Conservation (phyloP, 2,888 invertebrate genomes). For the Thyatira batis region DNA sequence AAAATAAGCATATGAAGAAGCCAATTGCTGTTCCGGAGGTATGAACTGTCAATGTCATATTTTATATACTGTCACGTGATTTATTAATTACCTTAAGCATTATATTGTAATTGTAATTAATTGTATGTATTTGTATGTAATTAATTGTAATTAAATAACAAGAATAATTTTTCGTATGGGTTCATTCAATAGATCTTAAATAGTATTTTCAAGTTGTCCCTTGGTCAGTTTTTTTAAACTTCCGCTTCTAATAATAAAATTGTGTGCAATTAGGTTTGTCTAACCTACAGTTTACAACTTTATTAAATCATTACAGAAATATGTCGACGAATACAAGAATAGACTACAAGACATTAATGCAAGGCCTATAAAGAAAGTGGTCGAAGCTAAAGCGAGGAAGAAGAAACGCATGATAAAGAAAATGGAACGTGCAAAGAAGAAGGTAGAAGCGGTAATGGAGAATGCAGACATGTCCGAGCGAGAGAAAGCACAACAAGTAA, state of each 20-base stretch:
- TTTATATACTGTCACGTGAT: no score
- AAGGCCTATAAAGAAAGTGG: conserved; percentile 97
- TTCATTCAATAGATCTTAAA: no score
- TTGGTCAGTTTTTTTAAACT: no score
- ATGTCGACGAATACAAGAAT: conserved; percentile 93
- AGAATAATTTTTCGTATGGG: no score
- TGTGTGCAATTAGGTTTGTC: no score
- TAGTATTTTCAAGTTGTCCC: no score
- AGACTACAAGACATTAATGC: conserved; percentile 93
- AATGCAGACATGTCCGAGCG: conserved; percentile 93
- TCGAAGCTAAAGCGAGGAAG: conserved; percentile 98
- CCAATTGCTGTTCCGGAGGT: conserved; percentile 92
- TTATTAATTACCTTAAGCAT: no score
- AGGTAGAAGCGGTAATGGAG: conserved; percentile 96
- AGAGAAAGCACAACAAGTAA: conserved; percentile 96
- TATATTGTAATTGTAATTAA: no score
- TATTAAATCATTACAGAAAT: conserved; percentile 80
- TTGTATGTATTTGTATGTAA: no score
- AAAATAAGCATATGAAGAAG: conserved; percentile 93
- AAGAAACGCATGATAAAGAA: conserved; percentile 93
- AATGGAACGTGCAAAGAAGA: conserved; percentile 96
- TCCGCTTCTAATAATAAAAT: no score
- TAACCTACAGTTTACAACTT: background rate
- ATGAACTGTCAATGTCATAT: conserved; percentile 13
- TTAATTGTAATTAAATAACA: no score